Percentiles rank a stretch among this genome's conserved stretches.
These are phyloP conservation scores for Philhelius pedissequus DNA, from an alignment of 2,888 invertebrate genomes.

Conservation along the genomic window DNA sequence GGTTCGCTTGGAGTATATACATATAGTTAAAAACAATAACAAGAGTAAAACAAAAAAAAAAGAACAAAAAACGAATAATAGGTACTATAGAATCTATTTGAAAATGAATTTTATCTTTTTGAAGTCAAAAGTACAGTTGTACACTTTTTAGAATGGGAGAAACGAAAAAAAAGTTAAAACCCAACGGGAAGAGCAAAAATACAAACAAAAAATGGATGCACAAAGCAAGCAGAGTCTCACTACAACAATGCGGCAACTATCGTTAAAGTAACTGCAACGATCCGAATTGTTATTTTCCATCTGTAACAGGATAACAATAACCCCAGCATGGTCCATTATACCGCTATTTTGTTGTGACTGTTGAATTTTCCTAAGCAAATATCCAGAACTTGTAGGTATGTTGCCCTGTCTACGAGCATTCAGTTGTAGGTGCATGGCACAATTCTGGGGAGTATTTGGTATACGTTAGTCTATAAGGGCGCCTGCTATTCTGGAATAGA, in stretches of 20 bases:
- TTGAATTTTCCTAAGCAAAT: slow-evolving; percentile 41
- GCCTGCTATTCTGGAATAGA: too few species aligned
- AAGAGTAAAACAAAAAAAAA: background rate
- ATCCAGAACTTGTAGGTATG: slow-evolving; percentile 11
- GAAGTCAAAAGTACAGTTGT: background rate
- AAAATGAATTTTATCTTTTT: slow-evolving; percentile 1
- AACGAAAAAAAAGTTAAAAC: background rate
- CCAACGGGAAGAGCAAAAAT: background rate
- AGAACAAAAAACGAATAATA: background rate
- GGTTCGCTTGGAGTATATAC: background rate
- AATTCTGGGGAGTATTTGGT: too few species aligned
- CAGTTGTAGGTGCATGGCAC: background rate
- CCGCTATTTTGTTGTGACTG: slow-evolving; percentile 33
- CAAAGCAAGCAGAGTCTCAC: background rate
- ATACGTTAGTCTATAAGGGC: too few species aligned
- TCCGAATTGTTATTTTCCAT: slow-evolving; percentile 59
- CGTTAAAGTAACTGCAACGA: slow-evolving; percentile 37
- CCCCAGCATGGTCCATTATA: slow-evolving; percentile 62
- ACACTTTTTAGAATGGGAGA: background rate
- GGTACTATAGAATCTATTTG: background rate
- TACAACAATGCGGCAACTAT: slow-evolving; percentile 21
- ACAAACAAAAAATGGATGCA: background rate
- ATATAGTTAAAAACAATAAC: too few species aligned
- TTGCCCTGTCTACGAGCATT: too few species aligned
- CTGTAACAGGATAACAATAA: slow-evolving; percentile 56